Percentiles rank a stretch among this genome's conserved stretches.
Conservation (phyloP, 2,888 invertebrate genomes). For the Metallyticus violacea region DNA sequence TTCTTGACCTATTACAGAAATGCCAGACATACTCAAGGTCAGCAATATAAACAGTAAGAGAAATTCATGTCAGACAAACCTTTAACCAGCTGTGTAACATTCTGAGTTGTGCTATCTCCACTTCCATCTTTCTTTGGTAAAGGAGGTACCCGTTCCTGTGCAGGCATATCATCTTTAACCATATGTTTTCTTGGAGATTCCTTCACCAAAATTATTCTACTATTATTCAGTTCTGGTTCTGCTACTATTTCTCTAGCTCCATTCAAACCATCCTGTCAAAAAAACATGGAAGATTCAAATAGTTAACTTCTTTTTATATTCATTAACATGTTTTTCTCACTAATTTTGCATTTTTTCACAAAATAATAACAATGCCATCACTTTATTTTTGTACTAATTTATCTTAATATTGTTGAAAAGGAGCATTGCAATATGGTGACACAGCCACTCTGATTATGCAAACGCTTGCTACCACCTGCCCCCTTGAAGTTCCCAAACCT, state of each 20-base stretch:
- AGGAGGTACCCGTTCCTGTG: neutral
- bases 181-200: neutral
- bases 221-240: neutral
- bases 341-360: no score
- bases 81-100: neutral
- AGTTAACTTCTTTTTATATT: no score
- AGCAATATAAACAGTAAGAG: neutral
- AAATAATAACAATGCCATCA: no score
- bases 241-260: neutral
- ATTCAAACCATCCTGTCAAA: neutral
- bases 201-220: slow-evolving; percentile 3
- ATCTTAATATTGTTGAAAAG: no score
- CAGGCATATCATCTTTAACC: neutral
- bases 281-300: neutral
- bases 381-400: no score
- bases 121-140: neutral
- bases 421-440: no score
- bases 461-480: no score
- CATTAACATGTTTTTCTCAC: no score
- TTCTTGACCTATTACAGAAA: no score
- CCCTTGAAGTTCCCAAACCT: no score
- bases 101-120: neutral
- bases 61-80: neutral
- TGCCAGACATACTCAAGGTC: no score
- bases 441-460: no score